Conservation (phyloP, 2,113 vertebrate species). For the Leuciscus idus region DNA sequence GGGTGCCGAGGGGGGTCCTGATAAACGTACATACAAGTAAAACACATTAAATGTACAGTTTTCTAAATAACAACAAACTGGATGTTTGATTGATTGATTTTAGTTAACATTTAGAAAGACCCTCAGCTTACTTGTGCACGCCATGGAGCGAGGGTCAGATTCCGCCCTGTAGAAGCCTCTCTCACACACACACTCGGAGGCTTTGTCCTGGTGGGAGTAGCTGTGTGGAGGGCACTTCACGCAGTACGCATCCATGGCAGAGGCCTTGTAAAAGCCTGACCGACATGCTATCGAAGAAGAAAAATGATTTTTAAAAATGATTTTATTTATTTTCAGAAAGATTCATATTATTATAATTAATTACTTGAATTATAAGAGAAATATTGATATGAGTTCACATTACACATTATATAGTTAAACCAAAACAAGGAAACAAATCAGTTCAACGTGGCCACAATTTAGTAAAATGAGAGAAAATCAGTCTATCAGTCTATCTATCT, state of each 20-base stretch:
- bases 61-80: neutral
- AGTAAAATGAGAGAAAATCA: too few relatives aligned
- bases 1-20: constrained; percentile 92
- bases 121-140: constrained; percentile 80
- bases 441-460: too few relatives aligned
- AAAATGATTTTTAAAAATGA: neutral
- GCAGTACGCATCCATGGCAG: constrained; percentile 80
- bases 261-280: constrained; percentile 82
- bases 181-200: constrained; percentile 79
- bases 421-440: too few relatives aligned
- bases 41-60: neutral
- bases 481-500: too few relatives aligned
- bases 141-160: constrained; percentile 78
- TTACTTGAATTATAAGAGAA: too few relatives aligned
- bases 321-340: too few relatives aligned
- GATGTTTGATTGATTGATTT: neutral
- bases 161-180: constrained; percentile 79
- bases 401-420: too few relatives aligned
- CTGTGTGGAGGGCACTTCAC: constrained; percentile 83
- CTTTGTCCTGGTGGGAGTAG: constrained; percentile 77
- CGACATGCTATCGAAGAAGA: constrained; percentile 73
- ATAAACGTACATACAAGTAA: constrained; percentile 1
- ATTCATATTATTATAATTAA: too few relatives aligned
- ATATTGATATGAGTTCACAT: neutral
- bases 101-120: neutral